Evolutionary conservation across 2,888 invertebrate genomes (phyloP), one percentile per base, ranked within the genome.

Genomic region (Theretra japonica): DNA sequence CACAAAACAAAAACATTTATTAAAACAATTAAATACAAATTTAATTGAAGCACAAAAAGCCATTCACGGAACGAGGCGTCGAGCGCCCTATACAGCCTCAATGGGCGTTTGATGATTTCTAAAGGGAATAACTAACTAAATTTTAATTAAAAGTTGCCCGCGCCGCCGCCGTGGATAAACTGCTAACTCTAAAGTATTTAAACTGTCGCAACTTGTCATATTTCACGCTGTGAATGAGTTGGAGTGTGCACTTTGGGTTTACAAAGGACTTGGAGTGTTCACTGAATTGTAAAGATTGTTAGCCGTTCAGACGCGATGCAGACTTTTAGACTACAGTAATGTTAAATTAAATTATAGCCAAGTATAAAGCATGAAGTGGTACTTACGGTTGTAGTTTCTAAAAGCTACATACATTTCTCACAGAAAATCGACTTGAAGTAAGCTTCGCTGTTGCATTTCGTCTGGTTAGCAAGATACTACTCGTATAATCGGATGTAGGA

Each of bases 101-200:
- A 60, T 60, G 30, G 28, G 23, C 33, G n/a, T 33, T 41, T 65
- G 48, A 57, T 57, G 57, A 65, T 48, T 48, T 65, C 48, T 65
- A 48, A 65, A 65, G 48, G 41, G 48, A 48, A 23, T 65, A 23
- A 65, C 41, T 65, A 65, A 65, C 48, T 65, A 23, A 60, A 65
- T 65, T 65, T 65, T 48, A 48, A 65, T 65, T 65, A 65, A 65
- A 65, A 65, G 41, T 65, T 65, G 17, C 25, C 17, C 15, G 58
- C 58, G 62, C 11, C 62, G 23, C 21, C 48, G 65, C 23, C 17
- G 6, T 17, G 11, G 15, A 17, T 41, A 65, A 41, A 25, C 25
- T 21, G 25, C 15, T 17, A 58, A 23, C 48, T 23, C 23, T 23
- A 11, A 48, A 65, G 23, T 65, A 53, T 65, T 33, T 6, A 23